Evolutionary conservation across 2,113 vertebrate species (phyloP).

Genomic region (Anarhynchus alexandrinus): DNA sequence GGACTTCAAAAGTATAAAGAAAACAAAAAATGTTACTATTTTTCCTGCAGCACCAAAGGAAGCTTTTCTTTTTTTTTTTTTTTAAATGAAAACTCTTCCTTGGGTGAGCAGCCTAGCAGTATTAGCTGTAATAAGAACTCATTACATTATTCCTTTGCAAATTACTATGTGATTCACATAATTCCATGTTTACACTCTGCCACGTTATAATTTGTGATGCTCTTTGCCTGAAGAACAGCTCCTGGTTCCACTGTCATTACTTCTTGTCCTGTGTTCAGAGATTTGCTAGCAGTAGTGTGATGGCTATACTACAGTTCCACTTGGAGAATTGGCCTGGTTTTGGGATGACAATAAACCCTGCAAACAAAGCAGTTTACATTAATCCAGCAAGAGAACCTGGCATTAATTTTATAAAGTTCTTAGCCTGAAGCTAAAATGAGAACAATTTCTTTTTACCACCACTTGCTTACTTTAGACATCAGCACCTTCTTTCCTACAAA

Average conservation of each 20-base stretch:
- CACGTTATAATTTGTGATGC: conserved; percentile 79
- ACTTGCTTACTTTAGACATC: neutral
- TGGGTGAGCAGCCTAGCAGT: conserved; percentile 53
- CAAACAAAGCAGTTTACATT: conserved; percentile 85
- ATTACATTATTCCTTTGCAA: conserved; percentile 53
- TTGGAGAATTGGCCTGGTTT: conserved; percentile 94
- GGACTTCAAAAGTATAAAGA: conserved; percentile 70
- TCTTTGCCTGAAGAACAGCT: conserved; percentile 85
- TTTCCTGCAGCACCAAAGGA: conserved; percentile 71
- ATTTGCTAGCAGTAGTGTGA: conserved; percentile 83
- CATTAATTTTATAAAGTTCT: neutral
- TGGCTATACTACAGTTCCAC: conserved; percentile 94
- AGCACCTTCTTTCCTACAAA: neutral
- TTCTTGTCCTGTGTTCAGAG: conserved; percentile 79
- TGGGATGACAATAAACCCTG: conserved; percentile 94
- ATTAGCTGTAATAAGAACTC: conserved; percentile 56
- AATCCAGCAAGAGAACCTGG: conserved; percentile 71
- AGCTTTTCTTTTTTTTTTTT: neutral
- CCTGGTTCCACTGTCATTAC: conserved; percentile 79
- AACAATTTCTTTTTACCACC: neutral
- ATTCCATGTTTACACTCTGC: conserved; percentile 63
- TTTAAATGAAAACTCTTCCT: conserved; percentile 52
- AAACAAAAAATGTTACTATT: conserved; percentile 66
- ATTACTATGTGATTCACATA: conserved; percentile 72
- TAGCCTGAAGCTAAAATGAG: conserved; percentile 17